Base-by-base conservation (phyloP, 2,797 vertebrate genomes). In the Scleropages formosus region DNA sequence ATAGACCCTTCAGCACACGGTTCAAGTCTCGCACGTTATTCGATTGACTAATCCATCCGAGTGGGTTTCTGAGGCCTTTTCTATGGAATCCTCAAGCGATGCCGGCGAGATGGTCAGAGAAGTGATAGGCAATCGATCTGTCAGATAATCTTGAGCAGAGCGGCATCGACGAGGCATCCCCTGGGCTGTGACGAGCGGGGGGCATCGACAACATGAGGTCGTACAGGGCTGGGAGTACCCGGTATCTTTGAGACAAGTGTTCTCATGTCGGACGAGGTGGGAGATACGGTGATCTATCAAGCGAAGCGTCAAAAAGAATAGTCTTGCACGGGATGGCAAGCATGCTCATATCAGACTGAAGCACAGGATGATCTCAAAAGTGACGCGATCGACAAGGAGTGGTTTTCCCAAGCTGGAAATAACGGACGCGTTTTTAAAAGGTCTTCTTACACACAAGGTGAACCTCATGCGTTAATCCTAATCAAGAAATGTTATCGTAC, bases 101-200 rank as follows among this genome's bases (percentile, higher is more conserved):
- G 49, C 46, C 46, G 49, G 66, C 1, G 53, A 18, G 53, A 13
- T 56, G 53, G 69, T 59, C 24, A 26, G 26, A 20, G 51, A 49
- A 49, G 68, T 53, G 68, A 27, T 71, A 31, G 16, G 16, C 31
- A 31, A 71, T 71, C 69, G 31, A 56, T 71, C 20, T 31, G 10
- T 88, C 78, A 86, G 87, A 90, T 87, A 86, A 85, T 84, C 85
- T 85, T 87, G 81, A 88, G 87, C 88, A 89, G 83, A 76, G 73
- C 73, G 46, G 63, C 82, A 91, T 89, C 81, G 86, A 90, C 87
- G 83, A 84, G 31, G 60, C 62, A 67, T 31, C 31, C 31, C 31
- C 31, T 31, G 2, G 31, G 6, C 6, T 6, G 31, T 31, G 31
- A 31, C 2, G 6, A 39, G 31, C 31, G 39, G 31, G 31, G 6